phyloP scores from a whole-genome alignment of 2,797 vertebrate genomes.

The Taeniopygia guttata region DNA sequence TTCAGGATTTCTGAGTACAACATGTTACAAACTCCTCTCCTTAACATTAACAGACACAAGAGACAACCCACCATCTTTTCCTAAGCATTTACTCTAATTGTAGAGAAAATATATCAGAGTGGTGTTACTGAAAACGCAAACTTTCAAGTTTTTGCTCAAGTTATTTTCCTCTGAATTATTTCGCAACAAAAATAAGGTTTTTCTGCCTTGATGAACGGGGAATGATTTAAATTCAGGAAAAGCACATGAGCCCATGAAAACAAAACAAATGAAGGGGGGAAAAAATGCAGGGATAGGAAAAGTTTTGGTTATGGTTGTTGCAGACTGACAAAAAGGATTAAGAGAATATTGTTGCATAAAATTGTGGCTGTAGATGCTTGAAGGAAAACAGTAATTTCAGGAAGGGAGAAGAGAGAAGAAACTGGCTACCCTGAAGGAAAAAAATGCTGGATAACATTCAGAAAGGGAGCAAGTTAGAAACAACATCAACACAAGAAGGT shows the following conservation, averaged over 20 bases:
- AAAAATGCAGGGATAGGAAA: not conserved
- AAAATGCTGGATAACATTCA: not conserved
- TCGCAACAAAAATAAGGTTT: not conserved
- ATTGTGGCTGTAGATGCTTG: not conserved
- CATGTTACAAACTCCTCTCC: not conserved
- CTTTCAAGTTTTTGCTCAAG: not conserved
- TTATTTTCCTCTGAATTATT: not conserved
- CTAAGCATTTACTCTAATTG: not conserved
- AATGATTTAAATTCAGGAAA: not conserved
- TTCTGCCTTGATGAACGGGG: not conserved
- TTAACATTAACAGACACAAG: not conserved
- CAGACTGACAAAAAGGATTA: not conserved
- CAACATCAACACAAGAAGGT: not conserved
- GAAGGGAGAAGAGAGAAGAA: not conserved
- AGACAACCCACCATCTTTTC: not conserved
- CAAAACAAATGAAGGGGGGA: not conserved
- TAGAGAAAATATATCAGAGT: not conserved
- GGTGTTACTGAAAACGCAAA: not conserved
- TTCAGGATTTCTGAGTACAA: not conserved
- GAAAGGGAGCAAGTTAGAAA: not conserved
- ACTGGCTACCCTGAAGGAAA: not conserved
- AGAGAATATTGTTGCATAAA: not conserved
- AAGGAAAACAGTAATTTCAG: not conserved
- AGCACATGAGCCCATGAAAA: not conserved
- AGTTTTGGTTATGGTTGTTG: not conserved